phyloP scores from a whole-genome alignment of 2,797 vertebrate species.

The Acanthiza pusilla region DNA sequence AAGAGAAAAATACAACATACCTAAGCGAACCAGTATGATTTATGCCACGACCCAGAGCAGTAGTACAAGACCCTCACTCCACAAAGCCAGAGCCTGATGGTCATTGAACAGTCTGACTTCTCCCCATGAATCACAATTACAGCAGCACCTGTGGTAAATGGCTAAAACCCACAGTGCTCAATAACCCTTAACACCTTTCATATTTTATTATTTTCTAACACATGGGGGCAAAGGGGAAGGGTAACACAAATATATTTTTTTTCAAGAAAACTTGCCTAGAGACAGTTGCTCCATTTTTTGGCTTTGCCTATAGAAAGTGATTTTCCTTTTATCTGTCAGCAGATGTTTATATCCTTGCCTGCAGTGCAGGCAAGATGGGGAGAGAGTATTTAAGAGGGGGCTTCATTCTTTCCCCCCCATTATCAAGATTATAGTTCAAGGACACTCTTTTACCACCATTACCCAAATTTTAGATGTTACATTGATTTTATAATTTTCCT shows the following conservation, averaged over 20 bases:
- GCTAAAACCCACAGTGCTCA: conserved; percentile 7
- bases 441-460: background rate
- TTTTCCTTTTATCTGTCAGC: background rate
- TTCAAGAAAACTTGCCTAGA: background rate
- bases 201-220: background rate
- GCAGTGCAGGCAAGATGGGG: background rate
- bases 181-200: background rate
- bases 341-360: background rate
- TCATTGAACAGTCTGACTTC: conserved; percentile 10
- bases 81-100: conserved; percentile 4
- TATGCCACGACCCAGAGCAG: background rate
- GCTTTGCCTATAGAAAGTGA: background rate
- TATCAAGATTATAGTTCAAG: background rate
- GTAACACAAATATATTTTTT: background rate
- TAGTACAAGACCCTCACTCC: background rate
- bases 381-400: background rate
- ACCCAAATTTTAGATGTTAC: background rate
- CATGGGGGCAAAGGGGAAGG: background rate
- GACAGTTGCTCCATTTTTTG: background rate
- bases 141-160: conserved; percentile 48
- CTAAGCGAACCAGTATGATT: conserved; percentile 19
- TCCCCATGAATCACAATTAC: conserved; percentile 58
- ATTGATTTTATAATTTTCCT: background rate
- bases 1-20: background rate
- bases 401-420: background rate